Percentiles rank a stretch among this genome's conserved stretches.
Evolutionary conservation across 2,888 invertebrate species (phyloP).

Genomic region (Pyrgus malvae): DNA sequence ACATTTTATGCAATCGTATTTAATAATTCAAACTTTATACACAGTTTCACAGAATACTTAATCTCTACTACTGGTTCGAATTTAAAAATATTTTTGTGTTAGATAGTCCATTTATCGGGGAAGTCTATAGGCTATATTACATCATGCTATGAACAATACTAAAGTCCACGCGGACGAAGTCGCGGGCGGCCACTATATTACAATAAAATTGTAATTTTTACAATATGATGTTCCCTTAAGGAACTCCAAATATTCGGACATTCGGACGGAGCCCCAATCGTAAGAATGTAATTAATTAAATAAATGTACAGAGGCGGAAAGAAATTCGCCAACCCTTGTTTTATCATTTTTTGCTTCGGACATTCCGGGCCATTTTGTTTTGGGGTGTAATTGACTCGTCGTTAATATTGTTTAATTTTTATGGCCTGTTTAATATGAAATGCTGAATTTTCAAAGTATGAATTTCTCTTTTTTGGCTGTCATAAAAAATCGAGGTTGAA

Average conservation of each 20-base stretch:
- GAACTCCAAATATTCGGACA: slow-evolving; percentile 70
- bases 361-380: slow-evolving; percentile 68
- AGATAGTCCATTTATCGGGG: too few species aligned
- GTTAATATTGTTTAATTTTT: slow-evolving; percentile 65
- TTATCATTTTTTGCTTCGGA: slow-evolving; percentile 62
- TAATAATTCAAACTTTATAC: too few species aligned
- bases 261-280: slow-evolving; percentile 68
- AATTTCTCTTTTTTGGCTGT: not conserved
- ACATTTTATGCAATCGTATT: too few species aligned
- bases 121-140: too few species aligned
- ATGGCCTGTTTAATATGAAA: slow-evolving; percentile 29
- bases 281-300: slow-evolving; percentile 81
- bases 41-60: too few species aligned
- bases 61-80: too few species aligned
- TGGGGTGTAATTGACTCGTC: slow-evolving; percentile 70
- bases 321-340: slow-evolving; percentile 73
- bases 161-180: too few species aligned
- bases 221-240: slow-evolving; percentile 38
- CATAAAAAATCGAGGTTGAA: not conserved
- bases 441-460: not conserved
- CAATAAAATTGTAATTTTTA: slow-evolving; percentile 2
- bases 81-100: too few species aligned
- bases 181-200: too few species aligned
- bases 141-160: too few species aligned
- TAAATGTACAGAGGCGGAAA: slow-evolving; percentile 73